Conservation (phyloP, 2,797 vertebrate species). For the Epinephelus coioides region DNA sequence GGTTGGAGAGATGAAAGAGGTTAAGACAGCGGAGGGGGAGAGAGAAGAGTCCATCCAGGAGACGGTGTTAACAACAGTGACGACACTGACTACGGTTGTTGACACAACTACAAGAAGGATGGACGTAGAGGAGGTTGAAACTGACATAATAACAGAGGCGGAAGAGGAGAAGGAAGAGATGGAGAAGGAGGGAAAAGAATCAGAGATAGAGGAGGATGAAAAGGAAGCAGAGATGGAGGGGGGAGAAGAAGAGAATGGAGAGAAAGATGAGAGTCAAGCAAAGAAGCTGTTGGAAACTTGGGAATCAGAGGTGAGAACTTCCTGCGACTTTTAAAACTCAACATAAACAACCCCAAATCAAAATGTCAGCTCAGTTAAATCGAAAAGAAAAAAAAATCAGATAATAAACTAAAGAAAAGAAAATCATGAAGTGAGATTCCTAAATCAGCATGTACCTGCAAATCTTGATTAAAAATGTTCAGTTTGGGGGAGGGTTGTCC, state of each 20-base stretch:
- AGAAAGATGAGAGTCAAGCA: constrained; percentile 14
- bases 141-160: background rate
- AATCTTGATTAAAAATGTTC: background rate
- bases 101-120: background rate
- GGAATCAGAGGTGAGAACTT: constrained; percentile 68
- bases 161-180: background rate
- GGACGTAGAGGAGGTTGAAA: background rate
- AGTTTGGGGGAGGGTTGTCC: background rate
- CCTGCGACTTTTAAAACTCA: background rate
- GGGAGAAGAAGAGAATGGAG: background rate
- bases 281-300: constrained; percentile 28
- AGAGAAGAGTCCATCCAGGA: constrained; percentile 2
- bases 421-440: background rate
- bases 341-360: background rate
- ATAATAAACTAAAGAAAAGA: background rate
- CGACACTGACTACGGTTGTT: background rate
- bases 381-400: background rate
- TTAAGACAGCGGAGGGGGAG: background rate
- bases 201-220: background rate
- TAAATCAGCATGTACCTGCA: background rate
- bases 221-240: background rate
- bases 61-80: background rate
- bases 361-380: background rate
- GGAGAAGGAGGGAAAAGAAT: background rate
- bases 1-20: background rate